Evolutionary conservation across 2,888 invertebrate genomes (phyloP).

Genomic region (Latrodectus elegans): DNA sequence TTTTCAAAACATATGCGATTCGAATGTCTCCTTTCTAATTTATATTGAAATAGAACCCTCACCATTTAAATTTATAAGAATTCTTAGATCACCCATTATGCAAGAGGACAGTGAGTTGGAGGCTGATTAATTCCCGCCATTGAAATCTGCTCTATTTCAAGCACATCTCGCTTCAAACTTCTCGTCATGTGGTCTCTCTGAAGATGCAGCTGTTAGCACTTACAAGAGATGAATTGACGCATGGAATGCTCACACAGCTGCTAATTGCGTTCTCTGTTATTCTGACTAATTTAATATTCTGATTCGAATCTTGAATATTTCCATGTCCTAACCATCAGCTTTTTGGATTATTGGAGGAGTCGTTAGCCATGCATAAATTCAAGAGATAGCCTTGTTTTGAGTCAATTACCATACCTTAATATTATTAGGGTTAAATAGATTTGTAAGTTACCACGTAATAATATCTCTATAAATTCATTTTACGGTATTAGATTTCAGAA

Average conservation of each 20-base stretch:
- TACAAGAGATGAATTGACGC: slow-evolving; percentile 25
- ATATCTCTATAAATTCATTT: too few relatives aligned
- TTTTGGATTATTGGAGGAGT: background rate
- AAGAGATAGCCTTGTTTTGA: background rate
- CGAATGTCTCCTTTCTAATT: too few relatives aligned
- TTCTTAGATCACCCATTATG: too few relatives aligned
- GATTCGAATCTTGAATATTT: slow-evolving; percentile 1
- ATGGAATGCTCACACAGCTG: slow-evolving; percentile 6
- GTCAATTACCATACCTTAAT: background rate
- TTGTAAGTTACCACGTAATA: too few relatives aligned
- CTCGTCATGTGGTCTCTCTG: slow-evolving; percentile 15
- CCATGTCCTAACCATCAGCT: background rate
- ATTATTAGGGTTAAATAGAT: too few relatives aligned
- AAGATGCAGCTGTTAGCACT: slow-evolving; percentile 35
- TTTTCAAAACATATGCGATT: too few relatives aligned
- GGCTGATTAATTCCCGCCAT: background rate
- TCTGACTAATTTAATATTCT: slow-evolving; percentile 18
- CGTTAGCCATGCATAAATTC: background rate
- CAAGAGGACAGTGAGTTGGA: background rate
- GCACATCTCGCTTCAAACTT: background rate
- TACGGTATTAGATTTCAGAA: too few relatives aligned
- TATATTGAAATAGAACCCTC: too few relatives aligned
- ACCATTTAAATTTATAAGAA: too few relatives aligned
- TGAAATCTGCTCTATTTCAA: slow-evolving; percentile 12
- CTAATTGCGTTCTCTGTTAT: slow-evolving; percentile 17